Evolutionary conservation across 2,113 vertebrate genomes (phyloP), one percentile per base, ranked within the genome.

Genomic region (Hippolais icterina): DNA sequence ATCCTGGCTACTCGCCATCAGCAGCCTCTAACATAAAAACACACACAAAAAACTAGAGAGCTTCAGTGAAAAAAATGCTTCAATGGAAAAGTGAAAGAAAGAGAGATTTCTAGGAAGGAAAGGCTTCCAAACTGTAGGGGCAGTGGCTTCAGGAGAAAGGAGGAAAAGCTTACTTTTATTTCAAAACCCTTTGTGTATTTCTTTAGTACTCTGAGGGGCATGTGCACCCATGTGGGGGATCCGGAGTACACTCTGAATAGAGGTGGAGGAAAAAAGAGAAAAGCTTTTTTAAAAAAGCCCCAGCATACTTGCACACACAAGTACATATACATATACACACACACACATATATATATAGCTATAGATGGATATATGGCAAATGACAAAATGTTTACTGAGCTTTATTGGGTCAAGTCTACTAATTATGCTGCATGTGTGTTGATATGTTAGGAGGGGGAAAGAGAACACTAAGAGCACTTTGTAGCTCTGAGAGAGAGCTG

Each of bases 241-340:
- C 27, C 1, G 4, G 27, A 56, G 4, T 47, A 49, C 5, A 31
- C 6, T n/a, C n/a, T 77, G 64, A 93, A 78, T 9, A 87, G 35
- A 60, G 53, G 3, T 15, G 21, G 13, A 31, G 78, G 84, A 35
- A 61, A 89, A 69, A 47, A 37, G 44, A 83, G 10, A 60, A 83
- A 90, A 57, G 1, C 1, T 47, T 72, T 87, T 57, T 2, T 11
- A 72, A 72, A 77, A 53, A 76, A 76, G 25, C 4, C 11, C 17
- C 56, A 83, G 18, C 9, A 54, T 27, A 50, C 24, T 78, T 76
- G 47, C 21, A 31, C 42, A 49, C 19, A 41, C 4, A 29, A 13
- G 31, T 12, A 14, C 12, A 20, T 9, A 4, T 15, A 59, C 13
- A 5, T 18, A 16, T 3, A 8, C 3, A 60, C 3, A 19, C 3